Evolutionary conservation across 2,113 vertebrate genomes (phyloP), one percentile per base, ranked within the genome.

Genomic region (Origma solitaria): DNA sequence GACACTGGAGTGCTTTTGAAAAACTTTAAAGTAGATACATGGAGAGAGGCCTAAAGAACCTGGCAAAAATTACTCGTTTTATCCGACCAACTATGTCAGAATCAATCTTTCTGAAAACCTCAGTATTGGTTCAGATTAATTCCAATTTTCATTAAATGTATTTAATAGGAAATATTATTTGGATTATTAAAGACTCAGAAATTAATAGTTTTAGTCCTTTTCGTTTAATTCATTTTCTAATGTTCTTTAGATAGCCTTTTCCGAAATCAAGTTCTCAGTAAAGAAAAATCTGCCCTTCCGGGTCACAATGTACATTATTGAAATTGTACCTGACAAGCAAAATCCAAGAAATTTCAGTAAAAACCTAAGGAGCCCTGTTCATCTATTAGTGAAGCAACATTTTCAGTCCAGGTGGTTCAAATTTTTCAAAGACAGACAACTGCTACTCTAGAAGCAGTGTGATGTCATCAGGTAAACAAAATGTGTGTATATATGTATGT

Each of bases 401-500:
- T 85, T 84, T 73, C 19, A 60, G 11, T 71, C 11, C 6, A 57
- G 9, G 21, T 11, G n/a, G 42, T 47, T 10, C 47, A 44, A 19
- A 31, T 66, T 81, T 66, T 82, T 37, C 11, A 3, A 42, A 71
- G 33, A 45, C 1, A 79, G 35, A 9, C 3, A 27, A 23, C 3
- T 40, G 25, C 8, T 66, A 15, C 31, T 61, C 24, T 12, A 86
- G 51, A 53, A 86, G 11, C 6, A 13, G 12, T 9, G 13, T 38
- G 58, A 33, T 2, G 0, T 45, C 23, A 45, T 19, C 22, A 19
- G 47, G 15, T 23, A 9, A 57, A 66, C 5, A 57, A 61, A 72
- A 76, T 6, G 6, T 20, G 8, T 2, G 16, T 10, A 18, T 14
- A 2, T 5, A 3, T 16, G 8, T 51, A 19, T 51, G 7, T 1